These are phyloP conservation scores for Lerema accius DNA, from an alignment of 1,140 invertebrate genomes.

Conservation along the genomic window DNA sequence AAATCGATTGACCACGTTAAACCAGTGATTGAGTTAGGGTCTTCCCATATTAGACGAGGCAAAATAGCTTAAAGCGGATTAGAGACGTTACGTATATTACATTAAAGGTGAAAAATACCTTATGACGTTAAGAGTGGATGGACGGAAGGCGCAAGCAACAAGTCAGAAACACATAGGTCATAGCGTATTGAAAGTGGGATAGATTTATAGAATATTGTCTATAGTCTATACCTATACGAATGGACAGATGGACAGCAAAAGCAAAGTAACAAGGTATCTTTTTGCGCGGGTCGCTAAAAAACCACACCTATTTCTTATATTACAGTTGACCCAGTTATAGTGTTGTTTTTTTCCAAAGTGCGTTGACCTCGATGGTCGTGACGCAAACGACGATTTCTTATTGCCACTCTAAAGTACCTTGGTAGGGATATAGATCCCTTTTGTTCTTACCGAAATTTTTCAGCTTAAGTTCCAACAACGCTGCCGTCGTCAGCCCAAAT, in stretches of 20 bases:
- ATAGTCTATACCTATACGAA: too few species aligned
- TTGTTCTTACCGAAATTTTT: slow-evolving; percentile 43
- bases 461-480: slow-evolving; percentile 17
- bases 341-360: slow-evolving; percentile 24
- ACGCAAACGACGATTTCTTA: slow-evolving; percentile 45
- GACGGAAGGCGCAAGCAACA: too few species aligned
- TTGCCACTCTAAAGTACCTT: slow-evolving; percentile 42
- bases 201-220: too few species aligned
- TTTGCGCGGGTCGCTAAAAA: slow-evolving; percentile 15
- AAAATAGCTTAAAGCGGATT: too few species aligned
- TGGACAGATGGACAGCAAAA: background rate
- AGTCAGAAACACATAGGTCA: too few species aligned
- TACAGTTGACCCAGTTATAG: slow-evolving; percentile 54
- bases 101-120: too few species aligned
- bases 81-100: too few species aligned
- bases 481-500: background rate
- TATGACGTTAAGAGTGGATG: too few species aligned
- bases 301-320: slow-evolving; percentile 39
- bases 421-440: slow-evolving; percentile 34
- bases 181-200: too few species aligned
- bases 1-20: too few species aligned
- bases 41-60: too few species aligned
- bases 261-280: slow-evolving; percentile 15
- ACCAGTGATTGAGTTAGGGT: too few species aligned
- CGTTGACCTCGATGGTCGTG: slow-evolving; percentile 41